Evolutionary conservation across 2,888 invertebrate genomes (phyloP), one percentile per base, ranked within the genome.

Genomic region (Hirtodrosophila alboralis): DNA sequence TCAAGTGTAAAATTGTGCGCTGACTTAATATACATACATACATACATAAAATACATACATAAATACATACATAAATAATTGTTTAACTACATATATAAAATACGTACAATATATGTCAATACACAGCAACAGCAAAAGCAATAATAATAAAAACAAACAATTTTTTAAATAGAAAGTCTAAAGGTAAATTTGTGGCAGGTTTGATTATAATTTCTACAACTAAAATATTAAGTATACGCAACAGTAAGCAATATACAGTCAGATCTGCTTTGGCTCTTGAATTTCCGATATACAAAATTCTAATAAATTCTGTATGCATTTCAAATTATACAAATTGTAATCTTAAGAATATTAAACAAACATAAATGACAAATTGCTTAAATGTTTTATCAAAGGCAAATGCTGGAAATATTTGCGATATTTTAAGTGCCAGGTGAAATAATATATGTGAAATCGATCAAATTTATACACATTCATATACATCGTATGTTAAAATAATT

Each of bases 1-100:
- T 78, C 83, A 70, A 78, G 83, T 86, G 86, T 85, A 81, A 86
- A 86, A 84, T 86, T 84, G 76, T 84, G 69, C 71, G 85, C 85
- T 86, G 64, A 66, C 66, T 81, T 71, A 86, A 86, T 62, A 66
- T 60, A 75, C 60, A 73, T 45, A 61, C 18, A 21, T 21, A 21
- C 18, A 54, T 60, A 69, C 53, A 40, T 18, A 18, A 18, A 3
- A 61, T 48, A 69, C 37, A 70, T 30, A 57, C 37, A 73, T 40
- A 53, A 3, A 18, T 1, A 18, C 18, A 61, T 48, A 69, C 34
- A 70, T 33, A 57, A 33, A 73, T 40, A 53, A 52, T 21, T 54
- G 30, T 36, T 34, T 33, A 51, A 16, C 23, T 30, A 66, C 14
- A 68, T 70, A 45, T 47, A 56, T 63, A 51, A 47, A 41, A 59